Evolutionary conservation across 1,140 invertebrate genomes (phyloP), one percentile per base, ranked within the genome.

Genomic region (Drosophila grimshawi): DNA sequence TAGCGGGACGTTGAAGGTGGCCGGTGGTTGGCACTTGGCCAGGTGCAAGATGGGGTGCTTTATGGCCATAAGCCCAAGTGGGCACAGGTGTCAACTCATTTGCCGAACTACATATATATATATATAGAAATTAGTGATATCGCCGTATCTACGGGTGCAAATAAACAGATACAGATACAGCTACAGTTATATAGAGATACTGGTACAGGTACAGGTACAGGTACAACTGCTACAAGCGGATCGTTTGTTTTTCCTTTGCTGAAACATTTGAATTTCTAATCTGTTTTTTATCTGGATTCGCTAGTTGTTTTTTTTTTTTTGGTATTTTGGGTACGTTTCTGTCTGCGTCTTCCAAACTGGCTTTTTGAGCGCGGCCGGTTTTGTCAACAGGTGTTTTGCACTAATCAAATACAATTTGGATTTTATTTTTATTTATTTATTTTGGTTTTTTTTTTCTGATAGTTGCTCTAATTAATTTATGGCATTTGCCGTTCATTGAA

Each of bases 341-440:
- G 60, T 48, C 55, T 48, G 67, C 60, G 72, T 78, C 86, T 85
- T 76, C 76, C 71, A 86, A 86, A 86, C 83, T 71, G 83, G 83
- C 82, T 86, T 78, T 81, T 59, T 69, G 37, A 61, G 67, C 62
- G 76, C 72, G 77, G 82, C 80, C 77, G 77, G 76, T 83, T 83
- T 66, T 76, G 80, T 80, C 85, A 80, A 88, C 85, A 88, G 85
- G 85, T 88, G 85, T 88, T 88, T 88, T 88, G 85, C 85, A 89
- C 85, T 89, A 88, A 89, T 89, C 85, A 77, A 80, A 80, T 73
- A 70, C 69, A 72, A 68, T 61, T 73, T 19, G 19, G 30, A 43
- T 53, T 11, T 32, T 29, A 7, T 45, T 49, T 37, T 60, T 41
- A 33, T 32, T 11, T 57, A n/a, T 59, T 45, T 2, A 8, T 46